phyloP scores from a whole-genome alignment of 2,888 invertebrate species.

The Lasioglossum leucozonium region DNA sequence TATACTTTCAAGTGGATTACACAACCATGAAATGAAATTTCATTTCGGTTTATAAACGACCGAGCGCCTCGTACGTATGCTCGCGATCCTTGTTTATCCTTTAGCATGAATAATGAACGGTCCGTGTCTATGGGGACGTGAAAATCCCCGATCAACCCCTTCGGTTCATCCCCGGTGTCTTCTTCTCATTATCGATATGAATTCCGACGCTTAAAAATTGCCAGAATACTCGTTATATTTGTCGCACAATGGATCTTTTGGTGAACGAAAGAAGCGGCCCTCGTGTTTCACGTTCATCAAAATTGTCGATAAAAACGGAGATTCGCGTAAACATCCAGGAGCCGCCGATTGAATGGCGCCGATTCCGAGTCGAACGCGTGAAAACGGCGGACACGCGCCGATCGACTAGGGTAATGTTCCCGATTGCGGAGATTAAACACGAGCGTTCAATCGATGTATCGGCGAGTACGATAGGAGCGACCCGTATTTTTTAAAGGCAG shows the following conservation, averaged over 20 bases:
- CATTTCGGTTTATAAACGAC: not conserved
- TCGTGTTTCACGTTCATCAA: not conserved
- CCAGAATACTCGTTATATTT: not conserved
- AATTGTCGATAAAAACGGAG: not conserved
- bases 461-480: not conserved
- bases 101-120: not conserved
- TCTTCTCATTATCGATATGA: not conserved
- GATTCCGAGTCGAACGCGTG: not conserved
- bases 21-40: not conserved
- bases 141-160: not conserved
- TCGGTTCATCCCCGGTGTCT: not conserved
- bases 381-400: not conserved
- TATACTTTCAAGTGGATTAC: slow-evolving; percentile 6
- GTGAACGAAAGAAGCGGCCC: not conserved
- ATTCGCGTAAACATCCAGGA: not conserved
- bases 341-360: not conserved
- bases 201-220: no score
- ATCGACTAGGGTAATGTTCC: not conserved
- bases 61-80: not conserved
- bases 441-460: not conserved
- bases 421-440: not conserved
- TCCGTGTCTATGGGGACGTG: not conserved
- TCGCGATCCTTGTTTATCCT: not conserved
- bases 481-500: not conserved
- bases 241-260: not conserved